Percentiles rank a stretch among this genome's conserved stretches.
Conservation (phyloP, 2,797 vertebrate species). For the Furcifer pardalis region DNA sequence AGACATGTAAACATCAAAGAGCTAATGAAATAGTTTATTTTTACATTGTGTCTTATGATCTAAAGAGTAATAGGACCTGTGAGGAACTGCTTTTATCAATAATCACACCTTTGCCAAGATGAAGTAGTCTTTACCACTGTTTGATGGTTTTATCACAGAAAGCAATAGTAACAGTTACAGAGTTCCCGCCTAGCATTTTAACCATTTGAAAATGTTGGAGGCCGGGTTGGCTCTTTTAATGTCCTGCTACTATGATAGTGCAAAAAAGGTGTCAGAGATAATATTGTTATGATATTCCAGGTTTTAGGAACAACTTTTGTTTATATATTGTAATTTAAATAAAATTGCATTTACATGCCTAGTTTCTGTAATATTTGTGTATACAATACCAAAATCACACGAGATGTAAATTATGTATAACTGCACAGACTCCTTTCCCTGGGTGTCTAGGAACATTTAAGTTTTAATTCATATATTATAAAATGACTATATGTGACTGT, state of each 20-base stretch:
- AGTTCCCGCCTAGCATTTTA: constrained; percentile 49
- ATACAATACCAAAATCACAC: constrained; percentile 83
- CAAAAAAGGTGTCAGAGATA: constrained; percentile 68
- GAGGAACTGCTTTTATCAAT: constrained; percentile 56
- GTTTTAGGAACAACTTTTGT: constrained; percentile 84
- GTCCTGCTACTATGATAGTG: constrained; percentile 66
- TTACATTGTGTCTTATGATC: constrained; percentile 54
- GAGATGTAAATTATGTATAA: constrained; percentile 85
- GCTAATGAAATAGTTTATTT: constrained; percentile 57
- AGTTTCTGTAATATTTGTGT: constrained; percentile 87
- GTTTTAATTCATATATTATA: constrained; percentile 79
- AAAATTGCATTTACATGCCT: constrained; percentile 80
- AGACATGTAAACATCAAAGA: constrained; percentile 46
- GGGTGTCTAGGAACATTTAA: constrained; percentile 75
- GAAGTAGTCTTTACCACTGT: constrained; percentile 50
- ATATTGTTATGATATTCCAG: constrained; percentile 73
- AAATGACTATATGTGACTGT: constrained; percentile 82
- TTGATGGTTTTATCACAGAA: constrained; percentile 58
- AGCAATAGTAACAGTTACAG: constrained; percentile 74
- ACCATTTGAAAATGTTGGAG: constrained; percentile 44
- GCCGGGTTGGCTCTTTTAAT: constrained; percentile 63
- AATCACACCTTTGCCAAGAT: constrained; percentile 48
- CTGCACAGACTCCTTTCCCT: constrained; percentile 75
- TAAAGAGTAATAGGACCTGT: constrained; percentile 52
- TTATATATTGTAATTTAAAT: constrained; percentile 84